phyloP scores from a whole-genome alignment of 2,113 vertebrate species.

The Cromileptes altivelis region DNA sequence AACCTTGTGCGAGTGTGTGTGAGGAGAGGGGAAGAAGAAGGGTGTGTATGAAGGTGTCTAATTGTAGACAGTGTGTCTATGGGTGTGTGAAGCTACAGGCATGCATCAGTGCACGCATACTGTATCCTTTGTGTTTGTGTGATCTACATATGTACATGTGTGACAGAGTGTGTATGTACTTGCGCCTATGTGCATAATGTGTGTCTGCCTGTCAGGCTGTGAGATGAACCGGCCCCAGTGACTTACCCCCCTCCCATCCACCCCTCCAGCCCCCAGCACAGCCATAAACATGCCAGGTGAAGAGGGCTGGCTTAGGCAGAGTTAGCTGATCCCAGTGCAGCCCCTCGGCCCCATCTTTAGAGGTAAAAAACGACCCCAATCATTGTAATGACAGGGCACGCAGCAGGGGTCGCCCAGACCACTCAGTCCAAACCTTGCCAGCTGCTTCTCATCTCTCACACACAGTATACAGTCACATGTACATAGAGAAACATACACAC shows the following conservation, averaged over 20 bases:
- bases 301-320: conserved; percentile 63
- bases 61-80: conserved; percentile 4
- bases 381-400: conserved; percentile 72
- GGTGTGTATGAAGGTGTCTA: conserved; percentile 13
- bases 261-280: conserved; percentile 42
- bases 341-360: conserved; percentile 68
- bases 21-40: conserved; percentile 9
- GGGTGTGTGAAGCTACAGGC: conserved; percentile 32
- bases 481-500: conserved; percentile 35
- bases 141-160: conserved; percentile 31
- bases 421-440: conserved; percentile 64
- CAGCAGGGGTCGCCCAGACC: conserved; percentile 70
- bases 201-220: conserved; percentile 62
- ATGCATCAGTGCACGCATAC: neutral
- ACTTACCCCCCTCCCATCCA: conserved; percentile 5
- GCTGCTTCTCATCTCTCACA: conserved; percentile 77
- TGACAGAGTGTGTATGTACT: conserved; percentile 45
- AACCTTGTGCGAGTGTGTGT: conserved; percentile 38
- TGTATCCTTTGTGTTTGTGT: conserved; percentile 16
- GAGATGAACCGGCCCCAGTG: conserved; percentile 67
- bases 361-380: conserved; percentile 77
- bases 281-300: conserved; percentile 77
- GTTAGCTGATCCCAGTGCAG: conserved; percentile 48
- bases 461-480: conserved; percentile 45
- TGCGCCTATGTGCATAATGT: conserved; percentile 39